Base-by-base conservation (phyloP, 2,797 vertebrate genomes). In the Anas georgica region DNA sequence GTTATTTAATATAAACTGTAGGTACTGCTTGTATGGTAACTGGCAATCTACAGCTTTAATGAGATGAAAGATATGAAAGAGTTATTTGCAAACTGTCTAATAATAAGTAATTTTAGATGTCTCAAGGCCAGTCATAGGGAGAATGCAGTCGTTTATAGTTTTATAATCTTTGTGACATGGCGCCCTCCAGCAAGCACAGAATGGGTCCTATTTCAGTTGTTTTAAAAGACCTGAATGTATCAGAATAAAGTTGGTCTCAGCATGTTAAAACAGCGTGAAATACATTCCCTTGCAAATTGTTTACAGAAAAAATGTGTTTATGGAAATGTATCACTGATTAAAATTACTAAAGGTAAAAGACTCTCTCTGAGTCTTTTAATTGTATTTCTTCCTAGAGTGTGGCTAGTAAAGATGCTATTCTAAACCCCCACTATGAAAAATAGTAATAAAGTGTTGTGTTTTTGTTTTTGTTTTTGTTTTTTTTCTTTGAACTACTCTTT, bases 281-380 rank as follows among this genome's bases (percentile, higher is more conserved):
- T 90, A 97, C 94, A 96, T 96, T 97, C 91, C 84, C 94, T 95
- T 96, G 96, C 96, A 98, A 98, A 97, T 94, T 97, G 95, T 97
- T 97, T 96, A 95, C 91, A 97, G 95, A 95, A 97, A 95, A 95
- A 96, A 95, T 86, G 83, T 93, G 86, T 95, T 96, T 86, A 95
- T 95, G 93, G 92, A 97, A 97, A 98, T 68, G 28, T 96, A 97
- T 96, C 92, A 93, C 94, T 95, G 96, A 97, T 97, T 95, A 97
- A 90, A 97, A 95, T 97, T 96, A 97, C 97, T 88, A 96, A 96
- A 97, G 95, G 96, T 97, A 97, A 96, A 97, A 97, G 94, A 96
- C 83, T 79, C 87, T 96, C 96, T 97, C 92, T 86, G 79, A 96
- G 95, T 85, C 39, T 90, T 95, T 97, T 97, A 97, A 97, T 97